These are phyloP conservation scores for Drosophila pallidifrons DNA, from an alignment of 1,140 invertebrate genomes.

Conservation along the genomic window DNA sequence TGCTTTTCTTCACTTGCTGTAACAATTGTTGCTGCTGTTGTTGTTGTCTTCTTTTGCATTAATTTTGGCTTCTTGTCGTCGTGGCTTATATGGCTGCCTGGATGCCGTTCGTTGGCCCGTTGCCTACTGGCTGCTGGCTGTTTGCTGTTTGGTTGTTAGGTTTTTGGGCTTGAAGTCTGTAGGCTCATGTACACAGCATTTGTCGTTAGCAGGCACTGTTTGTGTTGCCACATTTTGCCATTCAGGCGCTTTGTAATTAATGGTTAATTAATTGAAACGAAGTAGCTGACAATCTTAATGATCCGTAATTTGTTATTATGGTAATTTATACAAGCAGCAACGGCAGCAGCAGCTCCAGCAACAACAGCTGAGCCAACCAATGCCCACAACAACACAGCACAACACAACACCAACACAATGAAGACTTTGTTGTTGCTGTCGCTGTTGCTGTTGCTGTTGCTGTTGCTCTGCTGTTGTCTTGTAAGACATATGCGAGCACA, in stretches of 20 bases:
- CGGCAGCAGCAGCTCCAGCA: conserved; percentile 43
- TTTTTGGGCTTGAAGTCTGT: conserved; percentile 48
- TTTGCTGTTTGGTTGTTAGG: conserved; percentile 36
- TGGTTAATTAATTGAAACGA: conserved; percentile 84
- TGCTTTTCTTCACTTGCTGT: conserved; percentile 74
- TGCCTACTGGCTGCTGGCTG: conserved; percentile 21
- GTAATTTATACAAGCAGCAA: conserved; percentile 79
- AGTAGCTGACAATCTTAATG: conserved; percentile 84
- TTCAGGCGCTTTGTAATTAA: conserved; percentile 82
- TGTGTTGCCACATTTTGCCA: conserved; percentile 80
- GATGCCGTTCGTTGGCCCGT: conserved; percentile 37
- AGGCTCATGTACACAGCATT: conserved; percentile 75
- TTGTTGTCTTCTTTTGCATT: conserved; percentile 76
- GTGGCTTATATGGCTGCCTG: conserved; percentile 70
- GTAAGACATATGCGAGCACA: conserved; percentile 70
- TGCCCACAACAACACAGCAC: conserved; percentile 46
- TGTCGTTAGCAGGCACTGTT: conserved; percentile 64
- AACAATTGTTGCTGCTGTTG: conserved; percentile 45
- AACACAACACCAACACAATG: conserved; percentile 78
- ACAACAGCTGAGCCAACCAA: conserved; percentile 35
- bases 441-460: conserved; percentile 27
- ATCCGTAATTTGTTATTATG: conserved; percentile 84
- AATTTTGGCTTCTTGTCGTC: conserved; percentile 77
- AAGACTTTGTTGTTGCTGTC: conserved; percentile 46
- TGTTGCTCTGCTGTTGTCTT: conserved; percentile 63